phyloP scores from a whole-genome alignment of 2,113 vertebrate species.

The Dipodomys merriami region DNA sequence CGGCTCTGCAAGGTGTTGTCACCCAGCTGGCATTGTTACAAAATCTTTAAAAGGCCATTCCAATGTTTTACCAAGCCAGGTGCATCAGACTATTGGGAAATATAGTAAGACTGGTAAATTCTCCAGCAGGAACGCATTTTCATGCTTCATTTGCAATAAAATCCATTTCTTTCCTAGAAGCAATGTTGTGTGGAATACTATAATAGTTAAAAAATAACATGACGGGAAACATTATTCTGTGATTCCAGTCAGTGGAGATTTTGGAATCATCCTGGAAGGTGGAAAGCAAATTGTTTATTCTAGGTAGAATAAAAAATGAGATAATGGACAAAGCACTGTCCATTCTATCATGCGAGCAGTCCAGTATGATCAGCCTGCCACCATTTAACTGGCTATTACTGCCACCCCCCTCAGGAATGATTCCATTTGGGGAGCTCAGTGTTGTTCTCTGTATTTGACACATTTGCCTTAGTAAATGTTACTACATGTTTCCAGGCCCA shows the following conservation, averaged over 20 bases:
- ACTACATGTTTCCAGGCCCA: not conserved
- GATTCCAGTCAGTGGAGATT: not conserved
- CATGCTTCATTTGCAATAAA: not conserved
- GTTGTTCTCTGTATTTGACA: not conserved
- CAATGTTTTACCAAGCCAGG: not conserved
- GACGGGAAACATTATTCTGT: not conserved
- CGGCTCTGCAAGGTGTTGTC: not conserved
- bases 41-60: slow-evolving; percentile 25
- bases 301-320: not conserved
- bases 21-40: not conserved
- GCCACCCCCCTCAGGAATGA: not conserved
- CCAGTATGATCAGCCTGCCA: not conserved
- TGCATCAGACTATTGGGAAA: not conserved
- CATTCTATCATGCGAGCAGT: not conserved
- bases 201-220: not conserved
- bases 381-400: not conserved
- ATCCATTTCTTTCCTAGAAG: not conserved
- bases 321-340: not conserved
- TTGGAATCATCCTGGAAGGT: not conserved
- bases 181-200: not conserved
- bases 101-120: not conserved
- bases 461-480: not conserved
- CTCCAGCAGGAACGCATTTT: not conserved
- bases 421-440: not conserved
- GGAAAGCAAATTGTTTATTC: not conserved